Percentiles rank a stretch among this genome's conserved stretches.
Conservation (phyloP, 2,113 vertebrate species). For the Camelus bactrianus region DNA sequence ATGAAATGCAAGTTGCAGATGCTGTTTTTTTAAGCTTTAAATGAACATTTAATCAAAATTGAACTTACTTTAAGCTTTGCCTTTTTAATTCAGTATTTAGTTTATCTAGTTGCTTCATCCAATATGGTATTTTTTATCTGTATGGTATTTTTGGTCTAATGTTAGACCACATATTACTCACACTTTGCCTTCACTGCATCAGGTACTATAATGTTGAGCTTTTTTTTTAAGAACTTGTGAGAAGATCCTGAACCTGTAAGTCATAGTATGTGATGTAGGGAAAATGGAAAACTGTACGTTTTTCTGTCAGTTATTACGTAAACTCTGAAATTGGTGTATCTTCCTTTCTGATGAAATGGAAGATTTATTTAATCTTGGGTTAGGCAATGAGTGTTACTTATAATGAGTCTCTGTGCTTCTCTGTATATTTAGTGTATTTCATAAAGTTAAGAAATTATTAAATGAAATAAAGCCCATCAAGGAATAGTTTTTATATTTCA, state of each 20-base stretch:
- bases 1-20: slow-evolving; percentile 33
- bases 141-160: not conserved
- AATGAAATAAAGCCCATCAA: slow-evolving; percentile 26
- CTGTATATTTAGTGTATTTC: not conserved
- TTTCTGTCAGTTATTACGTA: slow-evolving; percentile 27
- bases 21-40: slow-evolving; percentile 46
- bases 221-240: not conserved
- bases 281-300: not conserved
- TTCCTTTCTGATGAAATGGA: slow-evolving; percentile 34
- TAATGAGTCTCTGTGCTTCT: slow-evolving; percentile 30
- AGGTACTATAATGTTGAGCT: not conserved
- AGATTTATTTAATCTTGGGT: not conserved
- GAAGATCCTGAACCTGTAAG: slow-evolving; percentile 52
- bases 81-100: slow-evolving; percentile 42
- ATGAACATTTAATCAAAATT: slow-evolving; percentile 49
- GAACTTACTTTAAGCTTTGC: slow-evolving; percentile 35
- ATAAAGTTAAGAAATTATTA: not conserved
- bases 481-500: not conserved
- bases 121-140: slow-evolving; percentile 4
- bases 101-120: slow-evolving; percentile 15
- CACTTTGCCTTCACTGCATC: not conserved
- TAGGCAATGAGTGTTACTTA: not conserved
- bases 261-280: not conserved
- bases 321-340: slow-evolving; percentile 1
- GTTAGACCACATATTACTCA: not conserved